Conservation (phyloP, 2,888 invertebrate species). For the Tyria jacobaeae region DNA sequence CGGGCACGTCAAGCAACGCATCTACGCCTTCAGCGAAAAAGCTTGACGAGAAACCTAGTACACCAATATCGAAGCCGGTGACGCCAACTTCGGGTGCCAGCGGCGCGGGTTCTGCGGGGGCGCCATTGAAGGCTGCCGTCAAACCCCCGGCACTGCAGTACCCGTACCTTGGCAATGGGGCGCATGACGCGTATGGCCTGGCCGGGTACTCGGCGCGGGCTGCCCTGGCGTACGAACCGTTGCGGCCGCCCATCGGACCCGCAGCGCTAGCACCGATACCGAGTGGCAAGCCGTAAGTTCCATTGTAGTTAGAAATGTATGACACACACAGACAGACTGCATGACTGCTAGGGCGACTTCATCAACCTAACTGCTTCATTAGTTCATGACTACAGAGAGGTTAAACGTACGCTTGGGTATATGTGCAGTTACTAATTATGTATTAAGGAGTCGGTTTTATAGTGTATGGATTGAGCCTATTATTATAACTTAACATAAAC, state of each 20-base stretch:
- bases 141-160: conserved; percentile 88
- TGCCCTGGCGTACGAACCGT: conserved; percentile 81
- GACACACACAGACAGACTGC: conserved; percentile 7
- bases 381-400: not conserved
- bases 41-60: conserved; percentile 95
- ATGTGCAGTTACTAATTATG: not conserved
- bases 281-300: conserved; percentile 94
- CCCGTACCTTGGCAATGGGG: conserved; percentile 87
- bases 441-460: not conserved
- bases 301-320: conserved; percentile 6
- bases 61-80: conserved; percentile 96
- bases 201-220: conserved; percentile 84
- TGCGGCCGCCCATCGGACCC: conserved; percentile 83
- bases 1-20: conserved; percentile 96
- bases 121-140: conserved; percentile 85
- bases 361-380: not conserved
- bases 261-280: conserved; percentile 90
- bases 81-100: conserved; percentile 92
- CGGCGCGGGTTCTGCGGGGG: conserved; percentile 87
- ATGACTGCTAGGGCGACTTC: not conserved
- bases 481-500: not conserved
- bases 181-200: conserved; percentile 81
- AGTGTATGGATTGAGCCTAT: no score
- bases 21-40: conserved; percentile 96
- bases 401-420: not conserved